phyloP scores from a whole-genome alignment of 2,888 invertebrate species.

The Prostheceraeus crozeri region DNA sequence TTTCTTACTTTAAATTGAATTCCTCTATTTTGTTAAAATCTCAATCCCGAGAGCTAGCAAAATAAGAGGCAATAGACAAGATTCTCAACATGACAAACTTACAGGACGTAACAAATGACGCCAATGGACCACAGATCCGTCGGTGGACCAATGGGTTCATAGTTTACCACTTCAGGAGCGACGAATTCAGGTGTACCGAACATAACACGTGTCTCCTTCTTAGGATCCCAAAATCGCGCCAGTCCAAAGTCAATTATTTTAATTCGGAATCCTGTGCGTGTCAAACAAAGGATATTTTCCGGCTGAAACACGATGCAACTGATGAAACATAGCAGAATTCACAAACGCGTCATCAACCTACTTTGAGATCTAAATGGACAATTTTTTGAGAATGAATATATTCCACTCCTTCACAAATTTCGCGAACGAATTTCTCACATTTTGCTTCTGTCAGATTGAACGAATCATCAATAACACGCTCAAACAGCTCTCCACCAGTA shows the following conservation, averaged over 20 bases:
- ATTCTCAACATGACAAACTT: too few relatives aligned
- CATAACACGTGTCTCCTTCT: constrained; percentile 75
- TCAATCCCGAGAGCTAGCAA: too few relatives aligned
- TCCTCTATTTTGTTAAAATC: too few relatives aligned
- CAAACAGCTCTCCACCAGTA: constrained; percentile 93
- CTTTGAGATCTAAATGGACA: constrained; percentile 93
- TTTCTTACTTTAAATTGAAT: too few relatives aligned
- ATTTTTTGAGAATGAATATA: constrained; percentile 93
- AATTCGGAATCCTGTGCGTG: constrained; percentile 89
- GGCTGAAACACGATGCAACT: constrained; percentile 64
- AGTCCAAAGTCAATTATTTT: constrained; percentile 98
- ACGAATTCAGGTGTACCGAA: constrained; percentile 98
- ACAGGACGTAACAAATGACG: constrained; percentile 95
- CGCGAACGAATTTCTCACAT: constrained; percentile 89
- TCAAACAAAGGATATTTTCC: constrained; percentile 92
- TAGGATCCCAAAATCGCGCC: constrained; percentile 81
- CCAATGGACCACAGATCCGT: constrained; percentile 99
- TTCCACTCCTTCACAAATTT: constrained; percentile 93
- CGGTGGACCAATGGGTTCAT: constrained; percentile 85
- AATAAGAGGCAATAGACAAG: too few relatives aligned
- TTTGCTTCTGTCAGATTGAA: constrained; percentile 91
- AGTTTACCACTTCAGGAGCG: constrained; percentile 96
- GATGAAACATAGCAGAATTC: neutral
- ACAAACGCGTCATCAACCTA: constrained; percentile 58
- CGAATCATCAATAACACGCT: constrained; percentile 94